phyloP scores from a whole-genome alignment of 2,113 vertebrate species.

The Crotophaga sulcirostris region DNA sequence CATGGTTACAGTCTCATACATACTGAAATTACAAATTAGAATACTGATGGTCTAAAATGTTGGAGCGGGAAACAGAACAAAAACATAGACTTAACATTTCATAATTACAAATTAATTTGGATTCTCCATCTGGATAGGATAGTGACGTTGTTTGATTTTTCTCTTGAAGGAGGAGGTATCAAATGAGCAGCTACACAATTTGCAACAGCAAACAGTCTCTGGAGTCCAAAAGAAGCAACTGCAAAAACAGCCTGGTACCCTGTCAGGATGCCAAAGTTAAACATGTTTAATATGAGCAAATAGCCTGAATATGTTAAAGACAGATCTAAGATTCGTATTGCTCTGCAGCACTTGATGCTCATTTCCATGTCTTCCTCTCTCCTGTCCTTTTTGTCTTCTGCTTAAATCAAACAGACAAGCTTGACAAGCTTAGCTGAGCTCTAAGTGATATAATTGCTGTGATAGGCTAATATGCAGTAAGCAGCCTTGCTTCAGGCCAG shows the following conservation, averaged over 20 bases:
- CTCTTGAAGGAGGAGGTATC: neutral
- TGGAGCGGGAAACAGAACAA: neutral
- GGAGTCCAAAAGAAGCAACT: neutral
- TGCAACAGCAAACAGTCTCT: neutral
- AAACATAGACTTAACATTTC: neutral
- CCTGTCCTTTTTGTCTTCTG: neutral
- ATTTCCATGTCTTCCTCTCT: neutral
- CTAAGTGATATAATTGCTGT: neutral
- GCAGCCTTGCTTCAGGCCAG: neutral
- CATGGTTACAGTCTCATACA: neutral
- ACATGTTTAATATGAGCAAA: neutral
- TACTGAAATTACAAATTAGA: neutral
- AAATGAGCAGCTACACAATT: neutral
- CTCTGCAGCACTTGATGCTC: neutral
- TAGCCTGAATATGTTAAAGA: neutral
- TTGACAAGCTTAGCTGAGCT: neutral
- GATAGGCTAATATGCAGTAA: neutral
- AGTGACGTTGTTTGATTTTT: neutral
- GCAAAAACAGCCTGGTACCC: neutral
- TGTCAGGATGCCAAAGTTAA: neutral
- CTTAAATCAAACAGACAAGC: neutral
- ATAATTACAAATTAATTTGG: neutral
- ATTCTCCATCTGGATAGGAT: neutral
- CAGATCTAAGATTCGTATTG: neutral
- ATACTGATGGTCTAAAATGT: neutral